Conservation (phyloP, 1,140 invertebrate species). For the Aethina tumida region DNA sequence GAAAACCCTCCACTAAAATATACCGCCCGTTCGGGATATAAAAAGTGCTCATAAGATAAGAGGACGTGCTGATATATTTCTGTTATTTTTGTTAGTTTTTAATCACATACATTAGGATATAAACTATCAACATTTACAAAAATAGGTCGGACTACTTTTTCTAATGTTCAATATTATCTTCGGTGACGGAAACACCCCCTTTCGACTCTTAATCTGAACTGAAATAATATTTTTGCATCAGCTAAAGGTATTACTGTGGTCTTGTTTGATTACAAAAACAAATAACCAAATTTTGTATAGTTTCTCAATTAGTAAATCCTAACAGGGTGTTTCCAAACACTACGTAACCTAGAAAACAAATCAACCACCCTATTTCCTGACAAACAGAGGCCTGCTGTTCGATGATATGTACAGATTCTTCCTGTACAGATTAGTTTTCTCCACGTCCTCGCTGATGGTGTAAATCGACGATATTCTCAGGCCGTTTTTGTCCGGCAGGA, state of each 20-base stretch:
- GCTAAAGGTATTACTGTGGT: no score
- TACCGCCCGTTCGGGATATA: no score
- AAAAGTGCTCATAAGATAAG: no score
- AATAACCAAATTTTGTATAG: not conserved
- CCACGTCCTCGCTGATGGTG: slow-evolving; percentile 34
- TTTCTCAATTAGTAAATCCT: not conserved
- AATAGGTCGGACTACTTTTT: slow-evolving; percentile 25
- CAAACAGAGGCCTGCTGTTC: slow-evolving; percentile 35
- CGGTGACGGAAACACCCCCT: no score
- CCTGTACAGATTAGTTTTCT: slow-evolving; percentile 31
- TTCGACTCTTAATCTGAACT: no score
- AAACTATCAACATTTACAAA: slow-evolving; percentile 28
- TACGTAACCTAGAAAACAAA: not conserved
- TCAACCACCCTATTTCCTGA: slow-evolving; percentile 31
- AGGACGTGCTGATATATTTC: no score
- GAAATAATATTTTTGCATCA: no score
- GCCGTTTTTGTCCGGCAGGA: slow-evolving; percentile 41
- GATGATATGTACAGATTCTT: slow-evolving; percentile 35
- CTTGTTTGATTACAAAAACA: slow-evolving; percentile 11
- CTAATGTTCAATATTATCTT: no score
- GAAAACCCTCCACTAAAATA: no score
- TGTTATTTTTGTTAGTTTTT: no score
- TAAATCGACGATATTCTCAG: slow-evolving; percentile 42
- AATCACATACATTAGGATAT: no score
- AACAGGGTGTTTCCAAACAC: not conserved